Evolutionary conservation across 2,888 invertebrate genomes (phyloP), one percentile per base, ranked within the genome.

Genomic region (Sialis fuliginosa): DNA sequence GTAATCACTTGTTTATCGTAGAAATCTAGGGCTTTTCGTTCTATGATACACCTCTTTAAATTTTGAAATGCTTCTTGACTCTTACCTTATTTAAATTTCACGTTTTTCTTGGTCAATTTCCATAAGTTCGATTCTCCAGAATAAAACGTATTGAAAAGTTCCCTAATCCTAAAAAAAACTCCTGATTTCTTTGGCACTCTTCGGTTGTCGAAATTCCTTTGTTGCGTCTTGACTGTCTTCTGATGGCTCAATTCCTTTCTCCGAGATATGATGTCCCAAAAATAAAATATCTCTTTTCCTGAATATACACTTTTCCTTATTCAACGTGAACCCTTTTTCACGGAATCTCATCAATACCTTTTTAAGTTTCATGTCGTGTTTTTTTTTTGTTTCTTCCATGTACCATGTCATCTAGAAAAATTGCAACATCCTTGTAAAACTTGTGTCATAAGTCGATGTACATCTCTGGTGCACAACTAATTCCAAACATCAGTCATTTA

Each of bases 391-490:
- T 39, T 45, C 54, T 60, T 53, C 46, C 54, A 8, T 62, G 48
- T 1, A 61, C 44, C 42, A 65, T 60, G 52, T 64, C 61, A 52
- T 62, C 64, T 10, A 58, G 57, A 45, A 56, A 58, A 45, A 58
- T 60, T 22, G 59, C 49, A 4, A 54, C 55, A 0, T 1, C 51
- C 54, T 32, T 51, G 39, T 1, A 65, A 44, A n/a, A 63, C 55
- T 46, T 52, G 52, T 45, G 57, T 55, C n/a, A 65, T 46, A 4
- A 55, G 54, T 50, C 62, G 58, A 52, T 64, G 61, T 62, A 65
- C 4, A 60, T 53, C 52, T 64, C 66, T 1, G 61, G 59, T 3
- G 66, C 66, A 44, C 61, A 62, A 1, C 52, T 53, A 6, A 64
- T 56, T 22, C 4, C 22, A 2, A 22, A 22, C 22, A 22, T 22